Conservation (phyloP, 1,140 invertebrate species). For the Drosophila cardini region DNA sequence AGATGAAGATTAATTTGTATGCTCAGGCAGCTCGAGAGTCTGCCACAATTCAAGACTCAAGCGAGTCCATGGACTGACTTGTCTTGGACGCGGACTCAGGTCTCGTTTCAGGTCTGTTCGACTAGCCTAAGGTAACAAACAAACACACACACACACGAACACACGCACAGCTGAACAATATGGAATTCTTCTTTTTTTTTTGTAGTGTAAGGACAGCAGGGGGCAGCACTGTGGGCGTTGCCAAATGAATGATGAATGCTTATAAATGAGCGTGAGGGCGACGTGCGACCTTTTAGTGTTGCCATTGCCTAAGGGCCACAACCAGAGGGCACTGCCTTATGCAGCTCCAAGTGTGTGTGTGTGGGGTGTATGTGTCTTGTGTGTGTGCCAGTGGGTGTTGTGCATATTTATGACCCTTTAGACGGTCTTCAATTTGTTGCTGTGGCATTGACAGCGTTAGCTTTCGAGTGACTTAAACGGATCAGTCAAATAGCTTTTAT, state of each 20-base stretch:
- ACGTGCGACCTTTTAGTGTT: slow-evolving; percentile 63
- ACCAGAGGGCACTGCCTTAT: slow-evolving; percentile 36
- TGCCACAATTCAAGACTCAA: slow-evolving; percentile 54
- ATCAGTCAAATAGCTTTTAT: slow-evolving; percentile 33
- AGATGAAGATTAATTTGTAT: slow-evolving; percentile 80
- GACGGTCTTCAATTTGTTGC: slow-evolving; percentile 45
- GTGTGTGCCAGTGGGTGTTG: slow-evolving; percentile 14
- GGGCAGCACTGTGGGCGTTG: slow-evolving; percentile 15
- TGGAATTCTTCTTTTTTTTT: slow-evolving; percentile 52
- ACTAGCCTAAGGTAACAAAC: slow-evolving; percentile 61
- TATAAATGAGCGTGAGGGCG: slow-evolving; percentile 71
- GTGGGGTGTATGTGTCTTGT: slow-evolving; percentile 8
- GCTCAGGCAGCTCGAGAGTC: slow-evolving; percentile 53
- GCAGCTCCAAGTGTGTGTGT: slow-evolving; percentile 18
- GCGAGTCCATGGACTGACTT: slow-evolving; percentile 16
- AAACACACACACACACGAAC: slow-evolving; percentile 12
- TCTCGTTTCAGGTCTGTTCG: slow-evolving; percentile 10
- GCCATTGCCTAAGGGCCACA: slow-evolving; percentile 39
- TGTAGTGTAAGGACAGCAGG: neutral
- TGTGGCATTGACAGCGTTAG: slow-evolving; percentile 47
- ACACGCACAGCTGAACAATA: slow-evolving; percentile 39
- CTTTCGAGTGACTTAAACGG: slow-evolving; percentile 30
- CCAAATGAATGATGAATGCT: slow-evolving; percentile 79
- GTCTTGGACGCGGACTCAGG: slow-evolving; percentile 17
- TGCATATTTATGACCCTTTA: slow-evolving; percentile 58